Evolutionary conservation across 1,140 invertebrate species (phyloP).

Genomic region (Adoxophyes honmai): DNA sequence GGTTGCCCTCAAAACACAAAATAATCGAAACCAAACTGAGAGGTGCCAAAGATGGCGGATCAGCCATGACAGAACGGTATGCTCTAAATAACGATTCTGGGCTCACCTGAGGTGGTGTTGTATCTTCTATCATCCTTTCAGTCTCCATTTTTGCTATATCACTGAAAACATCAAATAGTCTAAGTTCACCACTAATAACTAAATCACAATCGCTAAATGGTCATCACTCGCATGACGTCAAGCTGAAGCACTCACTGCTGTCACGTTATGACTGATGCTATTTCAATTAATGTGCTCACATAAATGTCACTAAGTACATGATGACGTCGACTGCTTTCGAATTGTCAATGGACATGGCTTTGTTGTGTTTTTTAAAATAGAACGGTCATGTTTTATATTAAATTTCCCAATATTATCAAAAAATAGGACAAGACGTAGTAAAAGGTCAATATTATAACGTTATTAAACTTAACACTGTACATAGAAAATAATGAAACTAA

Average conservation of each 20-base stretch:
- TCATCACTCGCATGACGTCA: slow-evolving; percentile 71
- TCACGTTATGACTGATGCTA: slow-evolving; percentile 7
- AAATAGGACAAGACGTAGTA: too few species aligned
- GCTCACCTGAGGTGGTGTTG: slow-evolving; percentile 63
- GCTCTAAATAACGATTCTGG: slow-evolving; percentile 51
- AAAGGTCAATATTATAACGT: too few species aligned
- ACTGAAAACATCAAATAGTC: slow-evolving; percentile 67
- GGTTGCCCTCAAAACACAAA: slow-evolving; percentile 33
- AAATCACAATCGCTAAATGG: slow-evolving; percentile 61
- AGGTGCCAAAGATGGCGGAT: slow-evolving; percentile 63
- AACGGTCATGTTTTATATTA: too few species aligned
- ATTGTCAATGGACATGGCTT: too few species aligned
- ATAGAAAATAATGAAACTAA: not conserved
- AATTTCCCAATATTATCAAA: too few species aligned
- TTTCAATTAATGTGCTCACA: not conserved
- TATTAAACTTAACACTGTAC: too few species aligned
- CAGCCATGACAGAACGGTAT: slow-evolving; percentile 61
- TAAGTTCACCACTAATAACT: slow-evolving; percentile 56
- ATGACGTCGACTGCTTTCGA: too few species aligned
- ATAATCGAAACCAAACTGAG: slow-evolving; percentile 27
- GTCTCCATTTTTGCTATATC: slow-evolving; percentile 72
- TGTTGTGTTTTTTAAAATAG: too few species aligned
- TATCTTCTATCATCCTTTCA: slow-evolving; percentile 72
- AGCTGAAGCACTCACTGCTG: slow-evolving; percentile 33
- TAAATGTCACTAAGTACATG: too few species aligned